Conservation (phyloP, 92 coral and sea anemone species). For the Epizoanthus scotinus region DNA sequence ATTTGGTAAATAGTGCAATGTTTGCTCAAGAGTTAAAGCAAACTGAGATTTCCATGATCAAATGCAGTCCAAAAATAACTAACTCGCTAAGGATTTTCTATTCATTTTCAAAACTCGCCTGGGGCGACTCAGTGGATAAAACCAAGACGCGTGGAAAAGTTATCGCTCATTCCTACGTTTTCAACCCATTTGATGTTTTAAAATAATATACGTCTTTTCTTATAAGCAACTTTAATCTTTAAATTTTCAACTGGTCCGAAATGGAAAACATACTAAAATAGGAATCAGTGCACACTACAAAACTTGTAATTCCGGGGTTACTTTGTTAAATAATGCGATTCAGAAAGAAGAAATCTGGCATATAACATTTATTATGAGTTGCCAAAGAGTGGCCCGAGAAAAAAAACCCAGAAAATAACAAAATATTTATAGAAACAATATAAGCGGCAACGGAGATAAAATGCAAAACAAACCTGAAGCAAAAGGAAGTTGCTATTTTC, state of each 20-base stretch:
- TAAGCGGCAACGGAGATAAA: too few species aligned
- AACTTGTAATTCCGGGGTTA: too few species aligned
- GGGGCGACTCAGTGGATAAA: not conserved
- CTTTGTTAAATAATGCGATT: too few species aligned
- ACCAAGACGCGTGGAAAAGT: not conserved
- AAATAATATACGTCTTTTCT: not conserved
- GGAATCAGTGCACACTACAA: too few species aligned
- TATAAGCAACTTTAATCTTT: not conserved
- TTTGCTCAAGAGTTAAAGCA: not conserved
- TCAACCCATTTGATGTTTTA: not conserved
- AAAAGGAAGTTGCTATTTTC: too few species aligned
- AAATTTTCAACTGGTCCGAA: not conserved
- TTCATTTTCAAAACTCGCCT: conserved; percentile 10
- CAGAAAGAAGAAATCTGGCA: too few species aligned
- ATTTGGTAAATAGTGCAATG: not conserved
- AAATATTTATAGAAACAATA: too few species aligned
- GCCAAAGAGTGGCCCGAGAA: too few species aligned
- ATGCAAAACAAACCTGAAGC: too few species aligned
- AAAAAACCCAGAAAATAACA: too few species aligned
- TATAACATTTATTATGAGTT: too few species aligned
- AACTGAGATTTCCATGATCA: not conserved
- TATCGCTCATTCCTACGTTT: conserved; percentile 1
- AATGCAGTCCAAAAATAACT: conserved; percentile 5
- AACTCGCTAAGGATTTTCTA: conserved; percentile 24
- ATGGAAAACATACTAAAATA: too few species aligned